Conservation (phyloP, 2,888 invertebrate genomes). For the Drosophila histrio region DNA sequence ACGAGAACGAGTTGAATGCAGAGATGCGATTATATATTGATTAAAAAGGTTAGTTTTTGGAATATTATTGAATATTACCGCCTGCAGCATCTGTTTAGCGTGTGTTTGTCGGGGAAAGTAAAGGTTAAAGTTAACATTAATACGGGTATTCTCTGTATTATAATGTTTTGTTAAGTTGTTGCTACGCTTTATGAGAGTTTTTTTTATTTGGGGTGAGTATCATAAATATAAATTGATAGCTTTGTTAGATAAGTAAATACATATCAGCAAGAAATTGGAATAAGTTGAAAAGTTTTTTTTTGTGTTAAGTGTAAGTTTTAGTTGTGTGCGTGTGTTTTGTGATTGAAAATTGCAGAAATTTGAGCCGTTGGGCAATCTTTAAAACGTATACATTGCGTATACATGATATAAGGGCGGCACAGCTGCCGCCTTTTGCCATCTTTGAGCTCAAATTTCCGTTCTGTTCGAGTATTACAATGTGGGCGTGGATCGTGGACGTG, state of each 20-base stretch:
- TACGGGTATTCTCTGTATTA: constrained; percentile 33
- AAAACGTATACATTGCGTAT: constrained; percentile 9
- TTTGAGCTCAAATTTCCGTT: constrained; percentile 48
- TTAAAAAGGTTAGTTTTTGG: neutral
- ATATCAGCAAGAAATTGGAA: constrained; percentile 45
- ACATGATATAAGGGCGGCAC: constrained; percentile 8
- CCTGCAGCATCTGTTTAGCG: constrained; percentile 83
- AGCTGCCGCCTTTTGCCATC: constrained; percentile 23
- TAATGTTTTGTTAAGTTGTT: neutral
- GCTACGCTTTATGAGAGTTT: constrained; percentile 5
- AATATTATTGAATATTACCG: constrained; percentile 71
- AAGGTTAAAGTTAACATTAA: constrained; percentile 69
- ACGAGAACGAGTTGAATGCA: constrained; percentile 39
- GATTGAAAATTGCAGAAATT: constrained; percentile 17
- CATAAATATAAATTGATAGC: constrained; percentile 15
- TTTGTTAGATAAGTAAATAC: constrained; percentile 13
- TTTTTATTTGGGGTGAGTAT: neutral
- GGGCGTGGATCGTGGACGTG: constrained; percentile 15
- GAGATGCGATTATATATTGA: constrained; percentile 29
- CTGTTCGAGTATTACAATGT: constrained; percentile 18
- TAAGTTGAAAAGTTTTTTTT: constrained; percentile 53
- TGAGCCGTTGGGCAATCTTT: constrained; percentile 9
- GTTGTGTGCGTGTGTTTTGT: neutral
- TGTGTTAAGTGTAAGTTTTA: constrained; percentile 9
- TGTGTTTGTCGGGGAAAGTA: constrained; percentile 65